Evolutionary conservation across 2,797 vertebrate genomes (phyloP).

Genomic region (Ispidina lecontei): DNA sequence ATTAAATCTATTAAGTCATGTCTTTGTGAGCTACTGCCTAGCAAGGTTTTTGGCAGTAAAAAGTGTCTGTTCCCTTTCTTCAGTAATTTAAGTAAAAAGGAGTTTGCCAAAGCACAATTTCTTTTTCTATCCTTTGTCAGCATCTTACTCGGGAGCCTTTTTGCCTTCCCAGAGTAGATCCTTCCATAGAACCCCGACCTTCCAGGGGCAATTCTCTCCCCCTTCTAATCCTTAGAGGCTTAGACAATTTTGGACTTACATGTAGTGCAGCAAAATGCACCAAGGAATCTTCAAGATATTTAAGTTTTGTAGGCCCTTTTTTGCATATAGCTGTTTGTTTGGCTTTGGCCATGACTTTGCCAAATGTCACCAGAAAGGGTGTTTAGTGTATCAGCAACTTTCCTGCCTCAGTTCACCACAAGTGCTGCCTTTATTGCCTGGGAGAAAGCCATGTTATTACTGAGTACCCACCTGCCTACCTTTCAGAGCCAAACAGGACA

Average conservation of each 20-base stretch:
- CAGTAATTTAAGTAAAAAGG: conserved; percentile 1
- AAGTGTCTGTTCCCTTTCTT: neutral
- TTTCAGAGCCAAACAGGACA: neutral
- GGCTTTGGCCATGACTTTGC: neutral
- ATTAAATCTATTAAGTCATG: conserved; percentile 44
- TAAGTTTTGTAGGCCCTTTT: neutral
- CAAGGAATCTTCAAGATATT: neutral
- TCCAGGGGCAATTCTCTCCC: neutral
- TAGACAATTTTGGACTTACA: rapidly evolving
- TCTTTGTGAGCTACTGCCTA: conserved; percentile 8
- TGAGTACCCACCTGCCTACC: neutral
- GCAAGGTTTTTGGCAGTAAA: conserved; percentile 7
- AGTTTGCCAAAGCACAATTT: neutral
- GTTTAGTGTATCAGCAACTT: neutral
- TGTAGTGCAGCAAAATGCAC: neutral
- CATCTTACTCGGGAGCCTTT: neutral
- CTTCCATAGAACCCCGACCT: neutral
- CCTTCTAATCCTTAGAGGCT: neutral
- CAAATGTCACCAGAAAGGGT: neutral
- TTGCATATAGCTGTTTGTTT: rapidly evolving
- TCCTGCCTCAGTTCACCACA: neutral
- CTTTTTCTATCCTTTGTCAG: neutral
- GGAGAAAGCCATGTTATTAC: neutral
- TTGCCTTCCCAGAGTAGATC: neutral
- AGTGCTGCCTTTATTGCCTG: neutral